These are phyloP conservation scores for Polyergus mexicanus DNA, from an alignment of 1,140 invertebrate genomes.

Conservation along the genomic window DNA sequence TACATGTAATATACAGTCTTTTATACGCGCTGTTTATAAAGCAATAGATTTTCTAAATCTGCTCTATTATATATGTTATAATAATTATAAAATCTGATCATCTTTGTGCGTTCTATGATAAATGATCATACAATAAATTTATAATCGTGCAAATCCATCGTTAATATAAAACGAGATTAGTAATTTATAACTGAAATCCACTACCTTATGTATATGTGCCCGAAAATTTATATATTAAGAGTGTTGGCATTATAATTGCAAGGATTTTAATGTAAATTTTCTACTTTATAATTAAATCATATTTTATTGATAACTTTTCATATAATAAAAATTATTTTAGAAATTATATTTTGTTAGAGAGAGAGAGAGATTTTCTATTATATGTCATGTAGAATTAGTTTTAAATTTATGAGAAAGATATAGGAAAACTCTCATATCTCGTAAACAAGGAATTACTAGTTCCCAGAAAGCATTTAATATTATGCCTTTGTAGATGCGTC, in stretches of 20 bases:
- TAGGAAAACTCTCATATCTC: not conserved
- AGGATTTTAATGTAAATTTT: constrained; percentile 36
- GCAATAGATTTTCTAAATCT: not conserved
- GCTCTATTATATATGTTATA: not conserved
- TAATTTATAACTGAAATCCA: not conserved
- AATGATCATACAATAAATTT: not conserved
- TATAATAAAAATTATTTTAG: not conserved
- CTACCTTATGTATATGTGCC: not conserved
- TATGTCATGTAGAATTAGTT: not conserved
- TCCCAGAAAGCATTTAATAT: constrained; percentile 55
- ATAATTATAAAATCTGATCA: not conserved
- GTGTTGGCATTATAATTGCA: constrained; percentile 6
- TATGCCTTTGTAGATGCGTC: constrained; percentile 57
- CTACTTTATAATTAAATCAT: constrained; percentile 46
- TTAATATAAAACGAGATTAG: not conserved
- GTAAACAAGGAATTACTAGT: constrained; percentile 28
- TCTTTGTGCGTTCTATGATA: not conserved
- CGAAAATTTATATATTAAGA: constrained; percentile 15
- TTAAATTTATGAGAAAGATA: not conserved
- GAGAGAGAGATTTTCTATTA: not conserved
- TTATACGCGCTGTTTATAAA: not conserved
- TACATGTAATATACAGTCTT: not conserved
- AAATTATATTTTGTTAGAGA: not conserved
- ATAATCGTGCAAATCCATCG: not conserved
- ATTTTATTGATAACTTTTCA: constrained; percentile 5